phyloP scores from a whole-genome alignment of 35 echinoderm and acorn worm species.

The Chiridota heheva region DNA sequence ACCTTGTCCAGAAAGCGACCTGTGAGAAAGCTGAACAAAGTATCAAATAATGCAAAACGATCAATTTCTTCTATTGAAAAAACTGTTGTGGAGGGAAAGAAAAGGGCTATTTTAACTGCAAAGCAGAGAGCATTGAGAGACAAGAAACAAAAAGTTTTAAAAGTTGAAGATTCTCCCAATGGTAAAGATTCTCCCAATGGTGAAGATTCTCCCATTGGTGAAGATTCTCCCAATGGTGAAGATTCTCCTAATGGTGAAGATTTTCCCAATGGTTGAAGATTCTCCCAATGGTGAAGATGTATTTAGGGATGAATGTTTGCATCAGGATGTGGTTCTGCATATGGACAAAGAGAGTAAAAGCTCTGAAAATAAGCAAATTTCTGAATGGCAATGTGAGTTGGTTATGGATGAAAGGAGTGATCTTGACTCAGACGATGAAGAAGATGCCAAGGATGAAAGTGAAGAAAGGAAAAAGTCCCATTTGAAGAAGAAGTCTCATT shows the following conservation, averaged over 20 bases:
- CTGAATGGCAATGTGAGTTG: not conserved
- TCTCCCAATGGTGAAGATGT: not conserved
- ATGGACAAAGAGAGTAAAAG: not conserved
- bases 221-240: not conserved
- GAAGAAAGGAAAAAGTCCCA: not conserved
- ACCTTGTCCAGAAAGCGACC: too few relatives aligned
- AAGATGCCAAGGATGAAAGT: not conserved
- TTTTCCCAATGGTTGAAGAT: not conserved
- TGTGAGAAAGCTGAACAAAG: too few relatives aligned
- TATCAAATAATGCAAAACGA: too few relatives aligned
- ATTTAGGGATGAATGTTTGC: not conserved
- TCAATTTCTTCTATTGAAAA: too few relatives aligned
- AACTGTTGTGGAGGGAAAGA: too few relatives aligned
- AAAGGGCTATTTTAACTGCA: too few relatives aligned
- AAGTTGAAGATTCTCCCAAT: not conserved
- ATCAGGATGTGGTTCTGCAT: not conserved
- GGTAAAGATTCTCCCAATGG: not conserved
- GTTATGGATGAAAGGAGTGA: not conserved
- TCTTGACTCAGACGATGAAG: not conserved
- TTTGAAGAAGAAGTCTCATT: not conserved
- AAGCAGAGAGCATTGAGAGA: not conserved
- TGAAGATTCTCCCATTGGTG: not conserved
- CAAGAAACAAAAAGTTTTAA: not conserved
- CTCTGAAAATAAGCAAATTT: slow-evolving; percentile 3
- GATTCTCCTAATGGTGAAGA: slow-evolving; percentile 3